Evolutionary conservation across 2,888 invertebrate species (phyloP), one percentile per base, ranked within the genome.

Genomic region (Callosobruchus maculatus): DNA sequence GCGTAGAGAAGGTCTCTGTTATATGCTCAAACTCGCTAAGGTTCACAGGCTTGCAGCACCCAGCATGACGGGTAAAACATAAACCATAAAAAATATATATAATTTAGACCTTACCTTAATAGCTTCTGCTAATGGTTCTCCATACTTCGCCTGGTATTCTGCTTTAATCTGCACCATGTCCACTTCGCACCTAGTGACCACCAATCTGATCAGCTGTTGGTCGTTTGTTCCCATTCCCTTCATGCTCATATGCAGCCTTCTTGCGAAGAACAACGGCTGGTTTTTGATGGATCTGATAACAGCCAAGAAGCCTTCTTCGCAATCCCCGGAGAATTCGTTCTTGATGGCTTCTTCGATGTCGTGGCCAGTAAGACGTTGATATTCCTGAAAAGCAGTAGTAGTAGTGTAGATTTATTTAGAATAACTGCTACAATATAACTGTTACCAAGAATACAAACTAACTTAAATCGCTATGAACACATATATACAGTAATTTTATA

Each of bases 161-260:
- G 91, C 89, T 80, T 95, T 94, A 82, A 97, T 95, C 82, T 96
- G 95, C 0, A 90, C 93, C 90, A 97, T 91, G 86, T 97, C 97
- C 74, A 95, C 89, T 90, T 96, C 95, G 83, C 91, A 91, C 80
- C 96, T 91, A 0, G 95, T 94, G 70, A 95, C 93, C 81, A 97
- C 90, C 74, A 97, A 89, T 82, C 97, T 92, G 81, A 97, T 96
- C 79, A 97, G 89, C 81, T 94, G 93, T 71, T 91, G 90, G 85
- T 97, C 97, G 83, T 95, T 94, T 3, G 97, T 97, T 76, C 97
- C 97, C 78, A 94, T 86, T 3, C 97, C 97, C 84, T 94, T 94
- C 95, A 97, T 96, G 72, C 95, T 93, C 84, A 94, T 93, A 87
- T 96, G 93, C 72, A 97, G 89, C 68, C 94, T 92, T 83, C 95